Conservation (phyloP, 2,888 invertebrate species). For the Cabera pusaria region DNA sequence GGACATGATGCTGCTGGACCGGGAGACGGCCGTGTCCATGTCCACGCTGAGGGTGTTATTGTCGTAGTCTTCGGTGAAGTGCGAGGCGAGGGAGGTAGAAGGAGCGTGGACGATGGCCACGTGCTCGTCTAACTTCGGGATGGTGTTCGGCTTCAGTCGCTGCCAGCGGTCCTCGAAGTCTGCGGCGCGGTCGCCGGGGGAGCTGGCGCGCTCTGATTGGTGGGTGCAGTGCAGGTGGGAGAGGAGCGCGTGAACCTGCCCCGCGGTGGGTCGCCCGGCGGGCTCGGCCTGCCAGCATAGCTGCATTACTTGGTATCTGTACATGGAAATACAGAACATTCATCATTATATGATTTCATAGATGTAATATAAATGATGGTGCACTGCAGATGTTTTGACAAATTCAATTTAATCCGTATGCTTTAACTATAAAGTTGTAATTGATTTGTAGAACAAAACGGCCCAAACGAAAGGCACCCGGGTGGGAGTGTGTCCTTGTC, state of each 20-base stretch:
- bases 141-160: slow-evolving; percentile 85
- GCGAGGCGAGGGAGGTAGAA: slow-evolving; percentile 49
- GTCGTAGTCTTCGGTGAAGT: slow-evolving; percentile 60
- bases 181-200: slow-evolving; percentile 46
- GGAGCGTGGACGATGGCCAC: slow-evolving; percentile 72
- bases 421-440: no score
- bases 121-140: slow-evolving; percentile 82
- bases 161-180: slow-evolving; percentile 91
- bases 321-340: background rate
- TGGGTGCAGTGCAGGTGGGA: slow-evolving; percentile 66
- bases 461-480: no score
- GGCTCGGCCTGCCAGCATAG: slow-evolving; percentile 84
- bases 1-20: slow-evolving; percentile 72
- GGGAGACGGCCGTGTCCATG: slow-evolving; percentile 64
- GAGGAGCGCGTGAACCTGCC: slow-evolving; percentile 70
- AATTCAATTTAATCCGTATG: no score
- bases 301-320: slow-evolving; percentile 88
- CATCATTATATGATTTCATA: no score
- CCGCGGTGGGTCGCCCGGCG: slow-evolving; percentile 53
- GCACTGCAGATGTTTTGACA: no score
- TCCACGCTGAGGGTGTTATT: slow-evolving; percentile 60
- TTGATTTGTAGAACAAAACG: no score
- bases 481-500: no score
- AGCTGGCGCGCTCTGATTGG: slow-evolving; percentile 44
- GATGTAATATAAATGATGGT: no score